Conservation (phyloP, 2,113 vertebrate genomes). For the Polypterus bichir region DNA sequence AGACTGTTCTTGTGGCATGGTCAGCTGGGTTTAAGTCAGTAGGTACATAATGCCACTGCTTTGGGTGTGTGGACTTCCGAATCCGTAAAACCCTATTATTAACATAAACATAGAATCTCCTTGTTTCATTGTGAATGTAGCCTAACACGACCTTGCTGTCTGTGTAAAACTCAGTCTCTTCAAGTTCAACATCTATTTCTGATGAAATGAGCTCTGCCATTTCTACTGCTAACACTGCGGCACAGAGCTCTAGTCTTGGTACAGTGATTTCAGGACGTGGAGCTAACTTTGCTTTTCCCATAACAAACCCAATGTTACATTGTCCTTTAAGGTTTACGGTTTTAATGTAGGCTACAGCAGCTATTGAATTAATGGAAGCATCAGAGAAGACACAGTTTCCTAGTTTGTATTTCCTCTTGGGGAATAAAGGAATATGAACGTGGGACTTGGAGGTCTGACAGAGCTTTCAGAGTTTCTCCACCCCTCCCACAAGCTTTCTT, state of each 20-base stretch:
- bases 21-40: slow-evolving; percentile 17
- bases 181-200: slow-evolving; percentile 10
- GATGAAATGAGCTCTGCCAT: slow-evolving; percentile 3
- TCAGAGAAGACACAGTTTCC: neutral
- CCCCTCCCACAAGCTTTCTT: neutral
- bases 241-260: neutral
- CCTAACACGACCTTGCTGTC: slow-evolving; percentile 14
- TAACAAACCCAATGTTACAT: neutral
- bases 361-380: neutral
- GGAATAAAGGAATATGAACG: neutral
- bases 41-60: slow-evolving; percentile 12
- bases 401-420: neutral
- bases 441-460: neutral
- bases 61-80: slow-evolving; percentile 3
- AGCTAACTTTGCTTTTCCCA: neutral
- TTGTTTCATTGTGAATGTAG: slow-evolving; percentile 14
- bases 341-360: neutral
- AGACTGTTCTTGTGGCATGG: slow-evolving; percentile 10
- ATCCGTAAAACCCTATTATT: slow-evolving; percentile 9
- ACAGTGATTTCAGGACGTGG: neutral
- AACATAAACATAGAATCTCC: slow-evolving; percentile 13
- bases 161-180: slow-evolving; percentile 11
- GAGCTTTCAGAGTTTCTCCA: neutral
- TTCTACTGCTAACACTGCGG: slow-evolving; percentile 2
- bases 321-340: neutral